Evolutionary conservation across 2,797 vertebrate genomes (phyloP).

Genomic region (Sebastes baramenuke): DNA sequence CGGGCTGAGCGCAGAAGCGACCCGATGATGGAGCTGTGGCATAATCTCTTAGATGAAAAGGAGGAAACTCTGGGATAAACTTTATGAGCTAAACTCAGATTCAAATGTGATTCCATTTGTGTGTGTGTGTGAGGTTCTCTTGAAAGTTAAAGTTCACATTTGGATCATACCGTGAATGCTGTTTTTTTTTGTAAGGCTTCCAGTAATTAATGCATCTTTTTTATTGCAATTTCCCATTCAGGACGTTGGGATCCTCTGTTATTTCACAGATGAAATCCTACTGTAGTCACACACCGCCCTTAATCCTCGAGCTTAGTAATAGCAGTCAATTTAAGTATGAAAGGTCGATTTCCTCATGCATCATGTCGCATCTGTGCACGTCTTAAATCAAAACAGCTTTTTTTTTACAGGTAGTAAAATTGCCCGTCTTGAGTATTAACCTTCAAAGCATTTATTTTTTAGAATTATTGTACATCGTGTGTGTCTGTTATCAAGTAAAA

Average conservation of each 20-base stretch:
- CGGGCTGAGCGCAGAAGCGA: conserved; percentile 33
- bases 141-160: conserved; percentile 31
- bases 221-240: conserved; percentile 31
- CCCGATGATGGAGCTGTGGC: conserved; percentile 68
- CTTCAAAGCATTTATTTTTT: conserved; percentile 3
- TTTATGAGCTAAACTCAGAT: conserved; percentile 40
- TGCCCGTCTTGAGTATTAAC: conserved; percentile 23
- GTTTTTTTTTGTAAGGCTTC: conserved; percentile 16
- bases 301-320: conserved; percentile 54
- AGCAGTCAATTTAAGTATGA: conserved; percentile 48
- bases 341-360: conserved; percentile 48
- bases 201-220: conserved; percentile 46
- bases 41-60: conserved; percentile 62
- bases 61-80: conserved; percentile 37
- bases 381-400: conserved; percentile 15
- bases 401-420: conserved; percentile 21
- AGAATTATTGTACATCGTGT: not conserved
- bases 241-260: conserved; percentile 17
- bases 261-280: conserved; percentile 51
- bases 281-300: conserved; percentile 30
- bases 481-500: not conserved
- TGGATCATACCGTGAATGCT: conserved; percentile 11
- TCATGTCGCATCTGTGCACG: conserved; percentile 15
- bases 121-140: not conserved
- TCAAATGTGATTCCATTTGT: conserved; percentile 18